Base-by-base conservation (phyloP, 2,888 invertebrate species). In the Erannis defoliaria region DNA sequence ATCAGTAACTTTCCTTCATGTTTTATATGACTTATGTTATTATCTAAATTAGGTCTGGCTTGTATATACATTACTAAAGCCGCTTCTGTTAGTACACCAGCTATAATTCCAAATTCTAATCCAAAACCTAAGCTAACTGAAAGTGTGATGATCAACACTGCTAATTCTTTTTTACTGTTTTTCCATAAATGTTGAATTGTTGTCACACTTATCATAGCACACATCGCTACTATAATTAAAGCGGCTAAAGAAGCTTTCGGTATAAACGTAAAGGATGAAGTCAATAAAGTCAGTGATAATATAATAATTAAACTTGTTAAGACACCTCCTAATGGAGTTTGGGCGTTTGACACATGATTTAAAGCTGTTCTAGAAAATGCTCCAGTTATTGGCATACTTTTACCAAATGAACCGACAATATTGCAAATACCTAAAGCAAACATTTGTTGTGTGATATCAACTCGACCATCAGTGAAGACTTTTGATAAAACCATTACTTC, bases 381-480 rank as follows among this genome's bases (percentile, higher is more conserved):
- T 55, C 97, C 98, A 19, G 97, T 96, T 0, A 96, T 94, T 0
- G 98, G 98, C 95, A 98, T 97, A 14, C 98, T 97, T 29, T 95
- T 94, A 2, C 97, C 95, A 83, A 98, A 98, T 21, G 97, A 96
- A 43, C 97, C 96, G 54, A 96, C 79, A 21, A 98, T 89, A 82
- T 98, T 98, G 73, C 96, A 96, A 0, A 97, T 74, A 14, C 97
- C 97, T 37, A 98, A 88, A 0, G 98, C 97, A 61, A 98, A 90
- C 95, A 98, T 95, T 90, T 98, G 98, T 90, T 98, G 98, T 19
- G 97, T 97, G 0, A 97, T 97, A 81, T 98, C 96, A 38, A 98
- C 92, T n/a, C 95, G 93, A 76, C 96, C 97, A 76, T 95, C 96
- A 0, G 96, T 96, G 77, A 97, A 97, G 2, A 96, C 95, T 84